Percentiles rank a stretch among this genome's conserved stretches.
These are phyloP conservation scores for Drymonia ruficornis DNA, from an alignment of 2,888 invertebrate species.

Conservation along the genomic window DNA sequence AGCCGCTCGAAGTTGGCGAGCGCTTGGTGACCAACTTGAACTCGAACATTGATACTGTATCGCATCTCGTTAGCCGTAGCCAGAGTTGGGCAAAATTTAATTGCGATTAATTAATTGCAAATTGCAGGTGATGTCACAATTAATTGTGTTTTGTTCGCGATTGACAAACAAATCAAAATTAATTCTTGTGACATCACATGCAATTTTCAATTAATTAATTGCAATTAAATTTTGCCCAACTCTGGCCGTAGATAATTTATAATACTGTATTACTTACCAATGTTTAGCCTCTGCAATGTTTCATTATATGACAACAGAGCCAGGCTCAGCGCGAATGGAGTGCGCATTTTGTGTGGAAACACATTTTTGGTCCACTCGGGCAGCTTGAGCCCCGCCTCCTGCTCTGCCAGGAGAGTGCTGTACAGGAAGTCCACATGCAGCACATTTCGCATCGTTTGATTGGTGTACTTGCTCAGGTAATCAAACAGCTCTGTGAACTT, in stretches of 20 bases:
- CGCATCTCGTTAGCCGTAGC: no score
- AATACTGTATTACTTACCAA: slow-evolving; percentile 79
- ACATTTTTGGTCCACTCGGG: slow-evolving; percentile 90
- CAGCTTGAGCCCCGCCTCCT: slow-evolving; percentile 87
- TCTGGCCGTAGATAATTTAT: background rate
- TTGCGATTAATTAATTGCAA: no score
- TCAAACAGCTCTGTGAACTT: slow-evolving; percentile 86
- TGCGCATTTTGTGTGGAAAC: slow-evolving; percentile 87
- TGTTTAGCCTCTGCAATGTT: slow-evolving; percentile 88
- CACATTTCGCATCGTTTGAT: slow-evolving; percentile 80
- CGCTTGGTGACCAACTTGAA: no score
- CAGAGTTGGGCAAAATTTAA: no score
- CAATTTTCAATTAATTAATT: no score
- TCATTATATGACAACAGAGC: slow-evolving; percentile 88
- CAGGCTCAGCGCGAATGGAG: slow-evolving; percentile 88
- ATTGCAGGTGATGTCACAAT: no score
- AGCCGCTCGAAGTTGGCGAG: no score
- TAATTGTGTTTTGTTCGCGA: no score
- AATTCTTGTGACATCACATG: no score
- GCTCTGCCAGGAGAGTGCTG: slow-evolving; percentile 87
- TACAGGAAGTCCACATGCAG: slow-evolving; percentile 89
- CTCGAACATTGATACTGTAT: no score
- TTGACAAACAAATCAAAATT: no score
- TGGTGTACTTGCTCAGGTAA: slow-evolving; percentile 83
- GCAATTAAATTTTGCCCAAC: background rate